A percentile compares a stretch with the other conserved stretches of the same genome.
These are phyloP conservation scores for Sepioteuthis lessoniana DNA, from an alignment of 2,888 invertebrate genomes.

Conservation along the genomic window DNA sequence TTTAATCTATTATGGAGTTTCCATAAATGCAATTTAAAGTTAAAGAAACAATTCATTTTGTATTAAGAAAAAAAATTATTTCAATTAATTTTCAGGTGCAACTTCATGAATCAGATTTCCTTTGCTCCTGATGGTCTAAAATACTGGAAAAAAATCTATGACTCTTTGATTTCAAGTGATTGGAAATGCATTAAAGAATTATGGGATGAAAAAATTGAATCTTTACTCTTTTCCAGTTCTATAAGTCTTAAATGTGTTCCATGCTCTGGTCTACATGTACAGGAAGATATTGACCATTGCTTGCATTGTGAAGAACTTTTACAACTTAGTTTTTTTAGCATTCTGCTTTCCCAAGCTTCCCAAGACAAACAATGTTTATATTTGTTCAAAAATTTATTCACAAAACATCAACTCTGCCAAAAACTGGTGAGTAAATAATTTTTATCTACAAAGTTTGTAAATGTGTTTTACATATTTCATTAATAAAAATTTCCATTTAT, in stretches of 20 bases:
- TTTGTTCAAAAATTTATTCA: neutral
- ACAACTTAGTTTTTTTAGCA: neutral
- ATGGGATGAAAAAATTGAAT: neutral
- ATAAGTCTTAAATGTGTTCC: neutral
- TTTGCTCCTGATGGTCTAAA: neutral
- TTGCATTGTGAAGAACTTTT: conserved; percentile 42
- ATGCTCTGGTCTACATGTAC: neutral
- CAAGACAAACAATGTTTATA: neutral
- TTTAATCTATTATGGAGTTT: no score
- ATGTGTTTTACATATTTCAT: no score
- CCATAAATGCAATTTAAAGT: no score
- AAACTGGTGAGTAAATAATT: neutral
- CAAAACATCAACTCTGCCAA: neutral
- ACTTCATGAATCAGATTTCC: neutral
- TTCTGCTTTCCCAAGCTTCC: neutral
- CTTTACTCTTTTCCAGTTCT: conserved; percentile 2
- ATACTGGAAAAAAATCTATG: conserved; percentile 34
- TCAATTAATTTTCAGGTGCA: neutral
- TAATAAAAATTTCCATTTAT: no score
- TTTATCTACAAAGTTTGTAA: no score
- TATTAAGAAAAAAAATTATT: no score
- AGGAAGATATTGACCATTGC: neutral
- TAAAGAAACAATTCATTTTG: no score
- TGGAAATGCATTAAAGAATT: neutral
- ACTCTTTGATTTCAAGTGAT: conserved; percentile 20